These are phyloP conservation scores for Coranthus polyacanthus DNA, from an alignment of 2,797 vertebrate species.

Conservation along the genomic window DNA sequence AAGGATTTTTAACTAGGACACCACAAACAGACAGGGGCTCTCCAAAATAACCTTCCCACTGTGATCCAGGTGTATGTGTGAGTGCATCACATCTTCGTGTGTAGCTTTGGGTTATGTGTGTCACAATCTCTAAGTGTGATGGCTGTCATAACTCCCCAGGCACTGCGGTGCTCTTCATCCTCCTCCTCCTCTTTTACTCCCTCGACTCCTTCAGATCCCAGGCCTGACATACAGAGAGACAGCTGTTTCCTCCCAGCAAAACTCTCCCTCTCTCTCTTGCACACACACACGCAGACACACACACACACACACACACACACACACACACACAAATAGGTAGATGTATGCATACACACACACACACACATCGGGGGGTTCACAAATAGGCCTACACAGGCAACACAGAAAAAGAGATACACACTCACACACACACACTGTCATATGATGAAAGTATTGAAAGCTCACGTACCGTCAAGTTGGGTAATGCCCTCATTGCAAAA, in stretches of 20 bases:
- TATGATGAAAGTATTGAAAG: slow-evolving; percentile 37
- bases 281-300: slow-evolving; percentile 23
- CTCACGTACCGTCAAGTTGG: slow-evolving; percentile 18
- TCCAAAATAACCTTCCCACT: slow-evolving; percentile 55
- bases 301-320: slow-evolving; percentile 23
- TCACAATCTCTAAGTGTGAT: slow-evolving; percentile 45
- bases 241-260: slow-evolving; percentile 80
- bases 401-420: background rate
- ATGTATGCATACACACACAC: slow-evolving; percentile 1
- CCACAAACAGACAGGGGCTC: slow-evolving; percentile 51
- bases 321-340: slow-evolving; percentile 1
- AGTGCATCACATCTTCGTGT: slow-evolving; percentile 17
- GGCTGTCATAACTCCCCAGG: slow-evolving; percentile 58
- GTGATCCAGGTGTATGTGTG: slow-evolving; percentile 63
- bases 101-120: slow-evolving; percentile 24
- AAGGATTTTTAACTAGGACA: slow-evolving; percentile 49
- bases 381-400: slow-evolving; percentile 30
- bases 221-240: slow-evolving; percentile 65
- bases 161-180: slow-evolving; percentile 51
- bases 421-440: slow-evolving; percentile 11
- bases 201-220: slow-evolving; percentile 58
- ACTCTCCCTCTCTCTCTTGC: slow-evolving; percentile 21
- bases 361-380: slow-evolving; percentile 11
- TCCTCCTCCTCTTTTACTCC: slow-evolving; percentile 47
- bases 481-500: slow-evolving; percentile 19